These are phyloP conservation scores for Halcyon leucocephala DNA, from an alignment of 2,797 vertebrate genomes.

Conservation along the genomic window DNA sequence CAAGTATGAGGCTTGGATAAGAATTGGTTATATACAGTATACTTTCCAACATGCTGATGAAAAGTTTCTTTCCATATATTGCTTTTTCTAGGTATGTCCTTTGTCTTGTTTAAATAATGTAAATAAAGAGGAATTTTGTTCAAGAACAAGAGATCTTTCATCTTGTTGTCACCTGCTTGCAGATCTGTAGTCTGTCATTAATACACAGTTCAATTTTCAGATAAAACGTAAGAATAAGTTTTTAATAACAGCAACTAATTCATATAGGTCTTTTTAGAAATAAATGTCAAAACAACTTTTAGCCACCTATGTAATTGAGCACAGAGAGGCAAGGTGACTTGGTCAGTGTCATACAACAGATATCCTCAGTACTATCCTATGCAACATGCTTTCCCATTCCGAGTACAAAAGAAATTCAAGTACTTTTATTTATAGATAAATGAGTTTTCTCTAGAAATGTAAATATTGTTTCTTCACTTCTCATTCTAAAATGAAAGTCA, in stretches of 20 bases:
- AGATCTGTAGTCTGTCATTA: background rate
- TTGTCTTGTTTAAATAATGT: background rate
- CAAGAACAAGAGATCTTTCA: background rate
- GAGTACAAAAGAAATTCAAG: background rate
- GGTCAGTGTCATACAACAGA: background rate
- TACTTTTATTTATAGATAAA: background rate
- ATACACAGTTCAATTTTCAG: background rate
- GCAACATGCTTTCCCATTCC: background rate
- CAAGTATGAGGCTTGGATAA: background rate
- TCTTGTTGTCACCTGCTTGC: background rate
- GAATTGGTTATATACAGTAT: background rate
- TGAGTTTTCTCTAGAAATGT: background rate
- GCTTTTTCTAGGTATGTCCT: background rate
- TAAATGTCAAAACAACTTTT: background rate
- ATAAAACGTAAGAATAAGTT: background rate
- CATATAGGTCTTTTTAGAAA: background rate
- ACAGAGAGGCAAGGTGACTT: background rate
- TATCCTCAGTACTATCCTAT: background rate
- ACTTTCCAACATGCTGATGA: background rate
- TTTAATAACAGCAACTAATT: background rate
- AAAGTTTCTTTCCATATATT: background rate
- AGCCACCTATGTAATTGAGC: background rate
- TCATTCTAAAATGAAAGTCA: background rate
- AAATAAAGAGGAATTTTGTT: background rate
- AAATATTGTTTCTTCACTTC: background rate